phyloP scores from a whole-genome alignment of 2,113 vertebrate genomes.

The Guaruba guarouba region DNA sequence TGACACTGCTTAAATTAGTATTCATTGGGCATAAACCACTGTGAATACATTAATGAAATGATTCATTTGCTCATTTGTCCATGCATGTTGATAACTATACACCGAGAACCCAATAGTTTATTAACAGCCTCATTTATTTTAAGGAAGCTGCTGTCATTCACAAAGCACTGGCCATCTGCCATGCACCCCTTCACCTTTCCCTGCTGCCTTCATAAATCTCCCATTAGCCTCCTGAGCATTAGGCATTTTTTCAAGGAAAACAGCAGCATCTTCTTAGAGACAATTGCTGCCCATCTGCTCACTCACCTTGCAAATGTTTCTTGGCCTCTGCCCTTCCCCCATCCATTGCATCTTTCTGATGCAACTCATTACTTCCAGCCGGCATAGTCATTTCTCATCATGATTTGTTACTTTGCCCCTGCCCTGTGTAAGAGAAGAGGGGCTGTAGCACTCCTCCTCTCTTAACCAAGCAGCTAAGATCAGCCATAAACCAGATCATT shows the following conservation, averaged over 20 bases:
- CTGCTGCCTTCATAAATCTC: not conserved
- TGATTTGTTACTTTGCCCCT: not conserved
- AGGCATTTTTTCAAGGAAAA: not conserved
- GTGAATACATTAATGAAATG: conserved; percentile 31
- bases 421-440: not conserved
- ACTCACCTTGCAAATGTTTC: not conserved
- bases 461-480: not conserved
- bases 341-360: not conserved
- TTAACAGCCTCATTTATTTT: conserved; percentile 39
- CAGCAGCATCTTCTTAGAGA: not conserved
- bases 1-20: not conserved
- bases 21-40: not conserved
- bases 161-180: not conserved
- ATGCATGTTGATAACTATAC: not conserved
- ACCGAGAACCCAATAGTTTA: not conserved
- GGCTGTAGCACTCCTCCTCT: not conserved
- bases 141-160: not conserved
- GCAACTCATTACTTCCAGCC: not conserved
- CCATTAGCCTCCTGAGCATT: not conserved
- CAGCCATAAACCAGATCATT: not conserved
- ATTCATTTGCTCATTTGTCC: conserved; percentile 22
- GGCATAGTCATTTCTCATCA: not conserved
- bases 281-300: not conserved
- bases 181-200: not conserved
- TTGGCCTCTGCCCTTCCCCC: not conserved